Base-by-base conservation (phyloP, 2,797 vertebrate genomes). In the Sarcophilus harrisii region DNA sequence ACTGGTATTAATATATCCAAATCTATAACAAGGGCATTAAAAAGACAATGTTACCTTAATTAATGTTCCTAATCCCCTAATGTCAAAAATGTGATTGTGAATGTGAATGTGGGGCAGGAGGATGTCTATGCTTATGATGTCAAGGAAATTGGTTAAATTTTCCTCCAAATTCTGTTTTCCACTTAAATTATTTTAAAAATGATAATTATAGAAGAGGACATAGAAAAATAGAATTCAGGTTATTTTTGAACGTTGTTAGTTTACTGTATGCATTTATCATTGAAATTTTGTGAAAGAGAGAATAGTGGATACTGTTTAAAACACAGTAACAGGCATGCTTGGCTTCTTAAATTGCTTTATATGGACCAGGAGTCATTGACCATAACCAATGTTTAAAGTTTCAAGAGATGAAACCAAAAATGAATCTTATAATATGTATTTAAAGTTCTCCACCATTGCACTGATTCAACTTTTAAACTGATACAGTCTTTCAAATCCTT, bases 171-270 rank as follows among this genome's bases (percentile, higher is more conserved):
- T 94, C 21, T 91, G 92, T 92, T 92, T 27, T 92, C 24, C 10
- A 93, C 4, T 96, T 58, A 92, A 95, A 95, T 8, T 90, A 52
- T 93, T 52, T 52, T 13, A 4, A 94, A 93, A 94, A 94, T 81
- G 45, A 32, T 96, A 93, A 92, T 54, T 60, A 32, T 45, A 16
- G 60, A 49, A 62, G 10, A 93, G 0, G 59, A 90, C 91, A 95
- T 91, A 59, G 97, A 96, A 97, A 93, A 10, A 92, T 29, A 24
- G 29, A 94, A 96, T 96, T 96, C 87, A 97, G 95, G 73, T 94
- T 93, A 90, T 93, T 45, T 55, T 66, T 32, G 91, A 55, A 93
- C 60, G 59, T 32, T 66, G 95, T 97, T 95, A 96, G 45, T 49
- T 95, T 49, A 87, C 18, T 10, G 9, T 81, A 81, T 81, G 45